A percentile compares a stretch with the other conserved stretches of the same genome.
phyloP scores from a whole-genome alignment of 2,113 vertebrate species.

The Trogon melanurus region DNA sequence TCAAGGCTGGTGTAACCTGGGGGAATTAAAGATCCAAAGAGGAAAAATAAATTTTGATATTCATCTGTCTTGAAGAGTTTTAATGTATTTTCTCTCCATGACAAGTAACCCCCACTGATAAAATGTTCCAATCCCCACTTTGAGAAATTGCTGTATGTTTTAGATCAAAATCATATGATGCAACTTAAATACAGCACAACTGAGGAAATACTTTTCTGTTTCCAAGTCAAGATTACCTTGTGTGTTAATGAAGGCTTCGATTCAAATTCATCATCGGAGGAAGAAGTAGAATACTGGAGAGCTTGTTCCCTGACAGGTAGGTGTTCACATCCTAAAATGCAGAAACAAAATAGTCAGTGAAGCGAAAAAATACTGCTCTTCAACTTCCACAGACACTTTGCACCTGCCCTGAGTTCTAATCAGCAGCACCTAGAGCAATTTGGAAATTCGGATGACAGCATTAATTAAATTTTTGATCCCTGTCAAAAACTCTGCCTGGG shows the following conservation, averaged over 20 bases:
- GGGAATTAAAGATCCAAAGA: background rate
- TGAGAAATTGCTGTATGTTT: background rate
- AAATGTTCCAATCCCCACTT: background rate
- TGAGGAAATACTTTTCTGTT: background rate
- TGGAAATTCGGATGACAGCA: conserved; percentile 41
- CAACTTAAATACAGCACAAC: background rate
- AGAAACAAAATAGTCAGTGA: conserved; percentile 43
- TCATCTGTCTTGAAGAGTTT: conserved; percentile 7
- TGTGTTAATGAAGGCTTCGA: conserved; percentile 48
- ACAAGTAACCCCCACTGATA: background rate
- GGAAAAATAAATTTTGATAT: background rate
- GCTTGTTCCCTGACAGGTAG: conserved; percentile 10
- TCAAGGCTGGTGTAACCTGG: background rate
- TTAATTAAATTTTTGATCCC: conserved; percentile 72
- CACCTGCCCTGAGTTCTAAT: conserved; percentile 66
- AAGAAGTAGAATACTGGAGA: conserved; percentile 36
- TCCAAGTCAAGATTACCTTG: conserved; percentile 76
- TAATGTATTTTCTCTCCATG: background rate
- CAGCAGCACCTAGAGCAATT: conserved; percentile 63
- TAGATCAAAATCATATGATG: background rate
- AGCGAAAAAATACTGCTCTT: background rate
- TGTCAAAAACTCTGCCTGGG: conserved; percentile 58
- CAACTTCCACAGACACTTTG: background rate
- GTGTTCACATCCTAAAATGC: conserved; percentile 55
- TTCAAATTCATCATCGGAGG: conserved; percentile 81